A percentile compares a stretch with the other conserved stretches of the same genome.
phyloP scores from a whole-genome alignment of 2,113 vertebrate species.

The Sinocyclocheilus rhinocerous region DNA sequence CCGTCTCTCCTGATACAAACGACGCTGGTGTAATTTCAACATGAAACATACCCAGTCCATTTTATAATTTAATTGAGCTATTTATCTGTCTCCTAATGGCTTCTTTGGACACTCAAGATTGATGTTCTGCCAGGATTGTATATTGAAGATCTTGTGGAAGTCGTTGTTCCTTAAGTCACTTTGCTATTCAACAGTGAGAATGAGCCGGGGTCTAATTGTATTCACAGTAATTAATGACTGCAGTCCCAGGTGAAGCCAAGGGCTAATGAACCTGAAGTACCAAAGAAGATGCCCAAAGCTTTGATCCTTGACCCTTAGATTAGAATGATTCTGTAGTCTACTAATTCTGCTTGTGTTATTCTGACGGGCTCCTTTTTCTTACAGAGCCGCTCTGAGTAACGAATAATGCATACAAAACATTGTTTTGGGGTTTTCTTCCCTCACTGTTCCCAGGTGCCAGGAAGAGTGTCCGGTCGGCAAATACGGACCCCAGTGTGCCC shows the following conservation, averaged over 20 bases:
- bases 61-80: conserved; percentile 92
- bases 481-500: conserved; percentile 87
- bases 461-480: conserved; percentile 94
- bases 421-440: conserved; percentile 7
- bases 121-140: conserved; percentile 79
- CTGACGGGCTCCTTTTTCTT: background rate
- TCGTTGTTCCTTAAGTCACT: conserved; percentile 80
- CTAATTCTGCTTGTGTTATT: conserved; percentile 20
- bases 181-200: conserved; percentile 71
- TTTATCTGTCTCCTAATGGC: conserved; percentile 88
- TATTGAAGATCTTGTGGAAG: conserved; percentile 82
- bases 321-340: conserved; percentile 13
- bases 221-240: conserved; percentile 59
- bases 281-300: conserved; percentile 16
- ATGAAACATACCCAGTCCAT: conserved; percentile 81
- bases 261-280: conserved; percentile 16
- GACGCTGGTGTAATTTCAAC: conserved; percentile 84
- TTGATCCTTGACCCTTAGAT: conserved; percentile 41
- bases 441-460: conserved; percentile 83
- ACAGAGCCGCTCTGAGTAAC: background rate
- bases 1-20: conserved; percentile 77
- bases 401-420: background rate
- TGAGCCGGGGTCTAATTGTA: conserved; percentile 53
- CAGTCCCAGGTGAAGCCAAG: conserved; percentile 30
- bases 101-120: conserved; percentile 84